A percentile compares a stretch with the other conserved stretches of the same genome.
phyloP scores from a whole-genome alignment of 2,113 vertebrate genomes.

The Tragelaphus scriptus region DNA sequence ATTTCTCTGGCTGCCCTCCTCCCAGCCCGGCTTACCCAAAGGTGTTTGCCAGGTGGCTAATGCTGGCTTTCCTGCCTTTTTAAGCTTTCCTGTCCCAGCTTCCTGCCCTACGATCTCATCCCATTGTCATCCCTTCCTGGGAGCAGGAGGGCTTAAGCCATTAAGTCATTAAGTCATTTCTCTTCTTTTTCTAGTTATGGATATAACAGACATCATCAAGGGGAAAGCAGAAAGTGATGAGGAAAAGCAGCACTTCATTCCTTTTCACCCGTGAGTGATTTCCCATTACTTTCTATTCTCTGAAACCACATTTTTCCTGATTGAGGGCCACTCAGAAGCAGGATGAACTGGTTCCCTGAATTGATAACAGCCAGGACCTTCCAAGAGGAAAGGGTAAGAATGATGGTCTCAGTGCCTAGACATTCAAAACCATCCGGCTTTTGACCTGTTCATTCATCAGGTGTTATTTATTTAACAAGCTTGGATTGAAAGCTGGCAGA shows the following conservation, averaged over 20 bases:
- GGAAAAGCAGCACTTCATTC: conserved; percentile 98
- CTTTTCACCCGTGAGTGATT: conserved; percentile 92
- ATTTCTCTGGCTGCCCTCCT: not conserved
- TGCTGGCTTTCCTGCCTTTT: not conserved
- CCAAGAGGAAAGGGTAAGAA: not conserved
- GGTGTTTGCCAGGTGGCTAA: not conserved
- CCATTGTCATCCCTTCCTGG: not conserved
- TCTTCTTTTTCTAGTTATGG: conserved; percentile 89
- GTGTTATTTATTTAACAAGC: not conserved
- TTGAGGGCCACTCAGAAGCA: not conserved
- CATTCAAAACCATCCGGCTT: not conserved
- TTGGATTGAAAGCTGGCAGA: not conserved
- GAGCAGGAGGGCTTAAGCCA: not conserved
- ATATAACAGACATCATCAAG: conserved; percentile 97
- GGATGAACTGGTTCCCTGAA: not conserved
- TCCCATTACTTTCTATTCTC: not conserved
- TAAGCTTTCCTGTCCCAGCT: not conserved
- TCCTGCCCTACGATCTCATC: not conserved
- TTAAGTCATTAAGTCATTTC: not conserved
- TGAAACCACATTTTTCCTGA: not conserved
- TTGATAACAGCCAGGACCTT: not conserved
- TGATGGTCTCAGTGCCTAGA: not conserved
- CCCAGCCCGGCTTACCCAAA: not conserved
- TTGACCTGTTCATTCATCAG: not conserved
- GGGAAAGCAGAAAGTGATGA: conserved; percentile 95